Base-by-base conservation (phyloP, 1,140 invertebrate species). In the Microvelia longipes region DNA sequence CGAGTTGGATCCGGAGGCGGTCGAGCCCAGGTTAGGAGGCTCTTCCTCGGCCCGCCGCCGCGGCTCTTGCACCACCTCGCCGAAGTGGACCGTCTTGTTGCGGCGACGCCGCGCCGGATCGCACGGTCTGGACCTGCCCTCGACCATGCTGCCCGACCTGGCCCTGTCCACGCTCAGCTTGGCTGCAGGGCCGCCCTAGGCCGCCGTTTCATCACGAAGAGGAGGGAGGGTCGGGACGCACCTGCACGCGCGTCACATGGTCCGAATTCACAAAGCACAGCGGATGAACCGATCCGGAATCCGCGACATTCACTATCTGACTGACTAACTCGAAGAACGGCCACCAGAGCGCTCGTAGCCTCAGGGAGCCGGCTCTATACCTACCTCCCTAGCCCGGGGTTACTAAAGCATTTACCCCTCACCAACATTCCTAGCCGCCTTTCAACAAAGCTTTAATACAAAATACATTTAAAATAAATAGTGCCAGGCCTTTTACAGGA, bases 11-110 rank as follows among this genome's bases (percentile, higher is more conserved):
- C 81, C 79, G 71, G 80, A 62, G 79, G 80, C 67, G 79, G 80
- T 30, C 79, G 79, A n/a, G 50, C 72, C n/a, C 66, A 71, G 66
- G 25, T 77, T 77, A 11, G 81, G 66, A 70, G 77, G 77, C 69
- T 81, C 79, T 27, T 77, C 78, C 66, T n/a, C 15, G 68, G 61
- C 67, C 35, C 35, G 35, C 35, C 35, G 35, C 35, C 35, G 5
- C 80, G 87, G 85, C 76, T 86, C 83, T 29, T 87, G 78, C 2
- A 88, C 80, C 75, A 86, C 87, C 74, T 88, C 87, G 63, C 87
- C 87, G 77, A 89, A 89, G 79, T 89, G 87, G 15, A 89, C 87
- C 60, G 87, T 88, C 79, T 88, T 88, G 79, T 88, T 85, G 66
- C 87, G 82, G 60, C 87, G 82, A 27, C 87, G 81, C 66, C 86